phyloP scores from a whole-genome alignment of 2,888 invertebrate species.

The Agrochola circellaris region DNA sequence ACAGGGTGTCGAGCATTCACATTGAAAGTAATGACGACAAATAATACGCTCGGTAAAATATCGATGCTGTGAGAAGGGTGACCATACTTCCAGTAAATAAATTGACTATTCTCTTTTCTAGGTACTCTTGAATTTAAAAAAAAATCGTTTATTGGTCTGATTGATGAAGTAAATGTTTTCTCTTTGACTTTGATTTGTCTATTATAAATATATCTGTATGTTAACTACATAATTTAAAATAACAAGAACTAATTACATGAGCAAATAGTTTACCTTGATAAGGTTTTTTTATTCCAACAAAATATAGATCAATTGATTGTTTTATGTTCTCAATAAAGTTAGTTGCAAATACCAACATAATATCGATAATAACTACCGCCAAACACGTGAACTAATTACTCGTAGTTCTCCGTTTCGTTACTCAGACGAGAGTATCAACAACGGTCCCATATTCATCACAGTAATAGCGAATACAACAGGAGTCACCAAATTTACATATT shows the following conservation, averaged over 20 bases:
- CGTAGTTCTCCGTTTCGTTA: not conserved
- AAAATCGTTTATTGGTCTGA: not conserved
- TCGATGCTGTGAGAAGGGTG: conserved; percentile 37
- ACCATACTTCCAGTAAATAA: not conserved
- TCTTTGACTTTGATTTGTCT: not conserved
- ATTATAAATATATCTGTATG: not conserved
- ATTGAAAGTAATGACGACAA: conserved; percentile 49
- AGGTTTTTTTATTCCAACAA: not conserved
- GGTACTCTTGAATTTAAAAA: not conserved
- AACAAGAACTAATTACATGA: not conserved
- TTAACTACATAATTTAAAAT: not conserved
- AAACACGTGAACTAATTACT: no score
- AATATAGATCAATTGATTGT: no score
- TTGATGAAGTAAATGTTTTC: not conserved
- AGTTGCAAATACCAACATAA: no score
- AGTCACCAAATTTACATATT: no score
- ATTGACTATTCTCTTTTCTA: not conserved
- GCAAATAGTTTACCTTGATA: not conserved
- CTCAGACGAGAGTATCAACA: not conserved
- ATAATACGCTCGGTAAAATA: conserved; percentile 51
- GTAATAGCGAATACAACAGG: not conserved
- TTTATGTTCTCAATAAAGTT: not conserved
- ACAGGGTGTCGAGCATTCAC: conserved; percentile 34
- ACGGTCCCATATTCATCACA: not conserved
- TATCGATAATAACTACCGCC: not conserved